A percentile compares a stretch with the other conserved stretches of the same genome.
These are phyloP conservation scores for Oophaga sylvatica DNA, from an alignment of 2,797 vertebrate species.

Conservation along the genomic window DNA sequence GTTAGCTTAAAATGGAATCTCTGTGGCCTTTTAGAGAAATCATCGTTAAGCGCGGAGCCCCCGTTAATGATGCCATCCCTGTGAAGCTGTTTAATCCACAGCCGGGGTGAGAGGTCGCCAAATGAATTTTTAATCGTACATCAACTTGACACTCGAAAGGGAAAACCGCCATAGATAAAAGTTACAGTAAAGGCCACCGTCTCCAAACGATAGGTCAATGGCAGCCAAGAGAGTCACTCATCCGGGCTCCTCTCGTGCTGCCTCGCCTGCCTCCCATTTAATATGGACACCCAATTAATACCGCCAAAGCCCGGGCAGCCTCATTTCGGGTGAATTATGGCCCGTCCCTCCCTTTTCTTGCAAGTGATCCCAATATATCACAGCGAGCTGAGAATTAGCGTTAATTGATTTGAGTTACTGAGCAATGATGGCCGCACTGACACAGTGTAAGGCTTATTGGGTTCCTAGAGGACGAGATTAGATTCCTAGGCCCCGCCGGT, in stretches of 20 bases:
- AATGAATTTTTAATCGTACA: constrained; percentile 99
- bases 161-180: constrained; percentile 94
- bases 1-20: constrained; percentile 99
- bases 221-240: constrained; percentile 98
- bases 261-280: constrained; percentile 93
- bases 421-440: constrained; percentile 82
- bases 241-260: constrained; percentile 86
- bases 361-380: constrained; percentile 87
- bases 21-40: constrained; percentile 99
- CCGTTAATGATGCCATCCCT: constrained; percentile 93
- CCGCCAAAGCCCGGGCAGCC: constrained; percentile 83
- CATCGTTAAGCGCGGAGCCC: constrained; percentile 94
- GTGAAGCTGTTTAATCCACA: constrained; percentile 98
- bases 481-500: constrained; percentile 85
- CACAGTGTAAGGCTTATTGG: constrained; percentile 88
- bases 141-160: constrained; percentile 96
- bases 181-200: constrained; percentile 94
- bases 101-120: constrained; percentile 96
- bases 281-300: constrained; percentile 99
- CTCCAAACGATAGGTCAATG: constrained; percentile 98
- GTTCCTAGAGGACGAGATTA: constrained; percentile 89
- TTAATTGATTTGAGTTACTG: constrained; percentile 95
- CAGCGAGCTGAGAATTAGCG: constrained; percentile 85
- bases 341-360: constrained; percentile 85
- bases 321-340: constrained; percentile 95